Evolutionary conservation across 2,888 invertebrate species (phyloP).

Genomic region (Troides helena): DNA sequence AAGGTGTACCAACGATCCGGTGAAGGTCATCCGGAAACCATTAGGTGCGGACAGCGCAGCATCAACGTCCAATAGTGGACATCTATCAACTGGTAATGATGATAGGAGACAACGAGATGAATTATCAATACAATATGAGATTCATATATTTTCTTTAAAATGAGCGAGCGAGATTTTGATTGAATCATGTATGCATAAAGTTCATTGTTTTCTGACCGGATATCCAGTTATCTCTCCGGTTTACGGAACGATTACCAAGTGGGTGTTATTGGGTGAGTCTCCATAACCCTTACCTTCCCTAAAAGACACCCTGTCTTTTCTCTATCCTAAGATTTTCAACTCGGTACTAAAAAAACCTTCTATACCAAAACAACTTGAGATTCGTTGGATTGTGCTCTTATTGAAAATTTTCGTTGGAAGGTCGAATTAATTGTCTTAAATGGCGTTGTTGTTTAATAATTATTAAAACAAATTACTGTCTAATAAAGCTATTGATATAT

Average conservation of each 20-base stretch:
- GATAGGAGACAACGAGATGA: not conserved
- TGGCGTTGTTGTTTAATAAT: not conserved
- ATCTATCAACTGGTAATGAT: not conserved
- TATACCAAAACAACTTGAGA: slow-evolving; percentile 5
- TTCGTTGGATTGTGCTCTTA: slow-evolving; percentile 10
- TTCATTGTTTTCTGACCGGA: too few relatives aligned
- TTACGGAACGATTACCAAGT: too few relatives aligned
- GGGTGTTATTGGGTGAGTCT: too few relatives aligned
- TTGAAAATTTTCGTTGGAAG: slow-evolving; percentile 3
- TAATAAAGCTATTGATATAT: not conserved
- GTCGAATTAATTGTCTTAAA: not conserved
- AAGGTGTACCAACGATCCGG: too few relatives aligned
- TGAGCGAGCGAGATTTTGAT: not conserved
- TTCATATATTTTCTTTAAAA: not conserved
- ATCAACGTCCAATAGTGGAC: too few relatives aligned
- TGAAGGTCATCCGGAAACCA: too few relatives aligned
- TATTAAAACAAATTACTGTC: not conserved
- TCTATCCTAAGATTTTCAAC: too few relatives aligned
- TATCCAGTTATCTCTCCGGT: too few relatives aligned
- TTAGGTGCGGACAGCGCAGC: too few relatives aligned
- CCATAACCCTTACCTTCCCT: too few relatives aligned
- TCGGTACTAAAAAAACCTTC: too few relatives aligned
- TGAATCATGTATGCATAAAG: not conserved
- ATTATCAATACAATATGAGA: not conserved
- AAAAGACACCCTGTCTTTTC: too few relatives aligned